Evolutionary conservation across 1,140 invertebrate genomes (phyloP), one percentile per base, ranked within the genome.

Genomic region (Oryctes rhinoceros): DNA sequence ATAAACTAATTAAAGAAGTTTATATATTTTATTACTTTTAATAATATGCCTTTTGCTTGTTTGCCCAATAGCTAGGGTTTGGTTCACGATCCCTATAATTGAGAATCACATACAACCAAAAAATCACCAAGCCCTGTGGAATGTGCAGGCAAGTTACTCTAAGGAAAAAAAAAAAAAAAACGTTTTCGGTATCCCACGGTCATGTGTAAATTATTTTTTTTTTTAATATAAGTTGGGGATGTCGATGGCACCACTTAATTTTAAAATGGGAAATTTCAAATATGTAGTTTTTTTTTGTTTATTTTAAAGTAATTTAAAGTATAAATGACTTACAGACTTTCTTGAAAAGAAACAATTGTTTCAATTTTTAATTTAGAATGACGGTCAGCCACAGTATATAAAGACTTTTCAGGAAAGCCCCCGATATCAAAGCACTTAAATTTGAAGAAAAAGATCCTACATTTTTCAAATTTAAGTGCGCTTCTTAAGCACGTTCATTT

Each of bases 1-100:
- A 74, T 35, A 74, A 74, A 74, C 24, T 35, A 30, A 47, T 76
- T 37, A 74, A 39, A 74, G 13, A 49, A 47, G 39, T 76, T 18
- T 47, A 47, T 76, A 76, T 79, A 81, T 79, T 81, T 78, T 62
- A 15, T 30, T 62, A 18, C 15, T 18, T 71, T 78, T 80, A 76
- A 75, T 79, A 76, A 44, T 30, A 78, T 78, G 77, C 79, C 81
- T 80, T 87, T 83, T 87, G 85, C 84, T 87, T 87, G 84, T 87
- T 85, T 87, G 86, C 86, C 86, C 85, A 87, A 83, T 87, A 87
- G 86, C 86, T 87, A 86, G 86, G 86, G 86, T 87, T 84, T 85
- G 83, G 84, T 81, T 79, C 85, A 84, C 84, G 85, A 83, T 86
- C 84, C 84, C 82, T 86, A 84, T 85, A 84, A 85, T 84, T 39